Evolutionary conservation across 2,113 vertebrate genomes (phyloP).

Genomic region (Forbesichthys papilliferus): DNA sequence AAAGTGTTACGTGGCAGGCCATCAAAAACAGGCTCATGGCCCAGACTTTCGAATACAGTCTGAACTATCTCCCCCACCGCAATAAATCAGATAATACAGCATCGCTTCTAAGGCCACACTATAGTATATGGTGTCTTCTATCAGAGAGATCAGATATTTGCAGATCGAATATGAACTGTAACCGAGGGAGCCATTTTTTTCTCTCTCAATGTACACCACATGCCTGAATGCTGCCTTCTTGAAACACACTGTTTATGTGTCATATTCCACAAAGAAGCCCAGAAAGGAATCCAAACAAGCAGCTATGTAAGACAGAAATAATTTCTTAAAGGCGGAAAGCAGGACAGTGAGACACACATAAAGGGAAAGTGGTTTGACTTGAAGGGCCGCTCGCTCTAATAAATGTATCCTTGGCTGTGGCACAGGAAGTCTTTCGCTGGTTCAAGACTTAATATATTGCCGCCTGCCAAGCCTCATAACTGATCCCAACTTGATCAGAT

Average conservation of each 20-base stretch:
- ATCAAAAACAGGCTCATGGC: not conserved
- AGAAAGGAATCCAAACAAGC: not conserved
- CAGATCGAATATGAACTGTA: not conserved
- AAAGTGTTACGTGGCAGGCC: not conserved
- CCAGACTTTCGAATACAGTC: not conserved
- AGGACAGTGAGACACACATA: constrained; percentile 4
- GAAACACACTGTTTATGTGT: constrained; percentile 1
- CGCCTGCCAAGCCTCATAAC: constrained; percentile 18
- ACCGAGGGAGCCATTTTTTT: no score
- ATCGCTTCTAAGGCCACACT: not conserved
- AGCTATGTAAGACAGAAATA: not conserved
- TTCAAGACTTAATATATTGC: constrained; percentile 11
- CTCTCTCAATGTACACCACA: not conserved
- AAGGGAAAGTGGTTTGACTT: constrained; percentile 2
- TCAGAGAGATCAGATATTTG: not conserved
- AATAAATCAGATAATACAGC: not conserved
- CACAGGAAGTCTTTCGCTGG: constrained; percentile 11
- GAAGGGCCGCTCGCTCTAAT: constrained; percentile 5
- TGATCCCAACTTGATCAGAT: constrained; percentile 1
- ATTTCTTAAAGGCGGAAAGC: not conserved
- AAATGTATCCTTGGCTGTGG: constrained; percentile 10
- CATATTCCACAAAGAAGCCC: not conserved
- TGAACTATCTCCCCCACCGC: not conserved
- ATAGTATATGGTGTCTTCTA: not conserved
- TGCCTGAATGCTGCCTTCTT: not conserved